A percentile compares a stretch with the other conserved stretches of the same genome.
Evolutionary conservation across 92 coral and sea anemone species (phyloP).

Genomic region (Phenganax subtilis): DNA sequence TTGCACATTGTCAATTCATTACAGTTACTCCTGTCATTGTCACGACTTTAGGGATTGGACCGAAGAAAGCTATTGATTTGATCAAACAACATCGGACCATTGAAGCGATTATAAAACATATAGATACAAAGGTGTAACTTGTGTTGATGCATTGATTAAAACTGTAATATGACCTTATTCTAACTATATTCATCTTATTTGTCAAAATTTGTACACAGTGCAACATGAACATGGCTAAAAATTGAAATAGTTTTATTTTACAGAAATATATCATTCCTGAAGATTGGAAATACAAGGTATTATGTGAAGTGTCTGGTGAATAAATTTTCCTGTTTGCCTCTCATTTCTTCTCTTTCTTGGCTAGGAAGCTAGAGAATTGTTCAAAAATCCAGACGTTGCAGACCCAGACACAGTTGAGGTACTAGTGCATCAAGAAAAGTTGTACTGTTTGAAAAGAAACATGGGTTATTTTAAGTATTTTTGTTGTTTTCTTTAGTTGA

Average conservation of each 20-base stretch:
- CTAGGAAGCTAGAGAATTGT: slow-evolving; percentile 92
- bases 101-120: slow-evolving; percentile 73
- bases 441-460: neutral
- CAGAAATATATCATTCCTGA: slow-evolving; percentile 92
- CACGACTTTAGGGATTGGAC: slow-evolving; percentile 71
- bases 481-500: slow-evolving; percentile 52
- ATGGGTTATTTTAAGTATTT: neutral
- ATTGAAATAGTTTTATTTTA: slow-evolving; percentile 15
- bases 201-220: no score
- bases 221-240: no score
- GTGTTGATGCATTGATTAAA: neutral
- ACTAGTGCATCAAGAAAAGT: neutral
- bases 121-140: slow-evolving; percentile 63
- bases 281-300: slow-evolving; percentile 87
- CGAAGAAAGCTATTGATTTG: slow-evolving; percentile 89
- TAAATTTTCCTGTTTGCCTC: neutral
- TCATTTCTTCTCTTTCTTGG: slow-evolving; percentile 9
- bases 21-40: neutral
- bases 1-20: neutral
- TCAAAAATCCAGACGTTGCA: slow-evolving; percentile 74
- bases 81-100: slow-evolving; percentile 74
- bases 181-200: no score
- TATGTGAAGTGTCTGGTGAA: neutral
- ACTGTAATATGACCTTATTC: no score
- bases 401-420: slow-evolving; percentile 76